phyloP scores from a whole-genome alignment of 2,888 invertebrate genomes.

The Hybos culiciformis region DNA sequence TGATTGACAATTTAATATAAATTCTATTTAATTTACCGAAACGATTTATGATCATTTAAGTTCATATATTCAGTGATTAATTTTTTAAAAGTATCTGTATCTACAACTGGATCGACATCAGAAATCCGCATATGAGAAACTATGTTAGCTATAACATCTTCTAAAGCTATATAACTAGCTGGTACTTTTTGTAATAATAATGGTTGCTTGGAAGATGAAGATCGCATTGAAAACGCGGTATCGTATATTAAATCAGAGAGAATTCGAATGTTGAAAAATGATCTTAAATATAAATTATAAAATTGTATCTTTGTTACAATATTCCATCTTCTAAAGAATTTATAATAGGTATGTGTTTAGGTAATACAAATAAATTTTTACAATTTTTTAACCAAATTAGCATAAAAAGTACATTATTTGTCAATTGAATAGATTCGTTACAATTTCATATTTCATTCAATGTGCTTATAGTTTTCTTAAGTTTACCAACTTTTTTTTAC shows the following conservation, averaged over 20 bases:
- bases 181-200: slow-evolving; percentile 89
- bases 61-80: slow-evolving; percentile 35
- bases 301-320: too few species aligned
- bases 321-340: too few species aligned
- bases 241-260: slow-evolving; percentile 88
- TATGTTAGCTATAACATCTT: slow-evolving; percentile 77
- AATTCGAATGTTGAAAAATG: slow-evolving; percentile 75
- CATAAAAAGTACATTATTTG: too few species aligned
- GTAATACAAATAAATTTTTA: too few species aligned
- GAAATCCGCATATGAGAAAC: slow-evolving; percentile 58
- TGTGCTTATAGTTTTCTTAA: too few species aligned
- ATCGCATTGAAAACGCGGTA: slow-evolving; percentile 78
- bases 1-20: background rate
- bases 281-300: too few species aligned
- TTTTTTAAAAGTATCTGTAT: slow-evolving; percentile 58
- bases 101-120: slow-evolving; percentile 67
- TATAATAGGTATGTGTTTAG: too few species aligned
- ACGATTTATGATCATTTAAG: slow-evolving; percentile 32
- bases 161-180: slow-evolving; percentile 85
- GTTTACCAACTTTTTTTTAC: too few species aligned
- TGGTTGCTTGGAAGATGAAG: slow-evolving; percentile 82
- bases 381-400: too few species aligned
- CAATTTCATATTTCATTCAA: too few species aligned
- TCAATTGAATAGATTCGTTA: too few species aligned
- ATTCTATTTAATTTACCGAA: slow-evolving; percentile 17